Conservation (phyloP, 2,797 vertebrate genomes). For the Sibirionetta formosa region DNA sequence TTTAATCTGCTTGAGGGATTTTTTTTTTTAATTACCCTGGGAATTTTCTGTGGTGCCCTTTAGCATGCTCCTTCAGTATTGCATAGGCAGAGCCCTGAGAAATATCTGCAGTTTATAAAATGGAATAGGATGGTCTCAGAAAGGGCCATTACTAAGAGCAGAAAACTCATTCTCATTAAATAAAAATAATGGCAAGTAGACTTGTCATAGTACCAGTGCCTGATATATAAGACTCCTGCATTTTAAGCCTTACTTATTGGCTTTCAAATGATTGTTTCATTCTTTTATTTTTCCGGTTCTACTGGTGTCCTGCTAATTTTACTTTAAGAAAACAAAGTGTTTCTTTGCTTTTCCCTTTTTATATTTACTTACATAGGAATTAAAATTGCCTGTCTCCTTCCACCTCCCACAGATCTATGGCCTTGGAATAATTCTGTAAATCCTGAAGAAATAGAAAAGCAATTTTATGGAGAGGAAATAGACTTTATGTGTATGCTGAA, state of each 20-base stretch:
- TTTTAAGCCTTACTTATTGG: not conserved
- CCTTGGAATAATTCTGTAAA: not conserved
- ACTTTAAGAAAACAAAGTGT: not conserved
- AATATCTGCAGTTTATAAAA: not conserved
- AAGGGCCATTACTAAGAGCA: not conserved
- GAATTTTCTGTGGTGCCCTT: not conserved
- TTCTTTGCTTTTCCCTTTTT: constrained; percentile 26
- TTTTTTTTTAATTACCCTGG: not conserved
- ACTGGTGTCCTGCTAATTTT: not conserved
- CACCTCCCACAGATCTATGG: not conserved
- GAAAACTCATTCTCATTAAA: constrained; percentile 3
- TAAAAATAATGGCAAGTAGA: not conserved
- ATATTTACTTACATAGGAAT: not conserved
- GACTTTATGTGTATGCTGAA: constrained; percentile 16
- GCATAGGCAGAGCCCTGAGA: not conserved
- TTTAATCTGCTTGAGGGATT: not conserved
- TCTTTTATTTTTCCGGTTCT: not conserved
- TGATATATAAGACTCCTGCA: not conserved
- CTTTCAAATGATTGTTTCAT: not conserved
- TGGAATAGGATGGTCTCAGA: not conserved
- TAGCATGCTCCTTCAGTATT: not conserved
- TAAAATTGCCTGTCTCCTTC: constrained; percentile 41
- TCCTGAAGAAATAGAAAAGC: constrained; percentile 9
- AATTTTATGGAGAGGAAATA: constrained; percentile 43
- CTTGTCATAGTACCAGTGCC: not conserved